These are phyloP conservation scores for Oxycera nigricornis DNA, from an alignment of 2,888 invertebrate genomes.

Conservation along the genomic window DNA sequence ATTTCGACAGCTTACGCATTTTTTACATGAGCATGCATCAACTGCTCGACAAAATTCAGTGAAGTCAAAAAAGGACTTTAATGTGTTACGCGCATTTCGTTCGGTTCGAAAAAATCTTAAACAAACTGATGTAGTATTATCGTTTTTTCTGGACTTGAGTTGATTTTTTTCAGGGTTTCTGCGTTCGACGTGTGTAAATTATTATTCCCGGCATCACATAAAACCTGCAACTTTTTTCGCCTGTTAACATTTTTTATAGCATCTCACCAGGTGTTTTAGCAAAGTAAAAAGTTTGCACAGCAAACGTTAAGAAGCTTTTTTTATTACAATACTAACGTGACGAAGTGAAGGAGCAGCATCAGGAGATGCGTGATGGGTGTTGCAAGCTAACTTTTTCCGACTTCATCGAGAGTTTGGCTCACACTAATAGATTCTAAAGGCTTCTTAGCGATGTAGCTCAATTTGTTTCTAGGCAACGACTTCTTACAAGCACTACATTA, in stretches of 20 bases:
- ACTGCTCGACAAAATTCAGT: background rate
- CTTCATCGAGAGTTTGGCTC: background rate
- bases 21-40: background rate
- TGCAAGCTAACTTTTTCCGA: background rate
- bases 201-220: slow-evolving; percentile 18
- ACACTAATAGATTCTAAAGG: slow-evolving; percentile 16
- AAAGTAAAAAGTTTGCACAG: slow-evolving; percentile 32
- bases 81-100: slow-evolving; percentile 11
- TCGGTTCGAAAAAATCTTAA: slow-evolving; percentile 18
- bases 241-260: slow-evolving; percentile 20
- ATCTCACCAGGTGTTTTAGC: slow-evolving; percentile 21
- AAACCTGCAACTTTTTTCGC: slow-evolving; percentile 7
- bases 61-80: background rate
- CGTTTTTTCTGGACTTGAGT: background rate
- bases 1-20: too few species aligned
- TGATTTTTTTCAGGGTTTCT: too few species aligned
- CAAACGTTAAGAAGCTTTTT: slow-evolving; percentile 21
- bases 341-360: slow-evolving; percentile 2
- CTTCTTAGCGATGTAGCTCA: background rate
- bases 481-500: slow-evolving; percentile 40
- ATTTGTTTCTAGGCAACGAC: background rate
- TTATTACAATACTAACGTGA: background rate
- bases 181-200: slow-evolving; percentile 30
- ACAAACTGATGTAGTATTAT: background rate
- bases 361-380: background rate